Evolutionary conservation across 2,888 invertebrate genomes (phyloP).

Genomic region (Nemotelus pantherinus): DNA sequence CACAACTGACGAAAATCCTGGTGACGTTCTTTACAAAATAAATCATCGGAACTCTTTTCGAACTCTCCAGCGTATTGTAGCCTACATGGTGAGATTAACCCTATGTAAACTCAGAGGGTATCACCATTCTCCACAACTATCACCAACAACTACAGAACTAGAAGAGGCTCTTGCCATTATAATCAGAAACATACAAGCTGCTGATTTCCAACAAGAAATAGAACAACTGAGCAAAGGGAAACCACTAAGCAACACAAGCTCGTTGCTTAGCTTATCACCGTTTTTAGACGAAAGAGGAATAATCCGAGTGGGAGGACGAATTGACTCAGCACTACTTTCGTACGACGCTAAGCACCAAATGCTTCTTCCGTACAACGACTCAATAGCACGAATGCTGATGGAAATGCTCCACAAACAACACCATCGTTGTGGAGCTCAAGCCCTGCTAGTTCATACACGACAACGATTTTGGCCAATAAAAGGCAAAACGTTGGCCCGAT

Average conservation of each 20-base stretch:
- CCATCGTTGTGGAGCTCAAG: neutral
- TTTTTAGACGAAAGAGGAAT: conserved; percentile 45
- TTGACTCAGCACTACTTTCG: conserved; percentile 3
- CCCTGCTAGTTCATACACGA: neutral
- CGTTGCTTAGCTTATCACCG: conserved; percentile 4
- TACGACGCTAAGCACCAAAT: conserved; percentile 53
- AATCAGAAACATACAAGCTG: neutral
- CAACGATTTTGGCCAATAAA: neutral
- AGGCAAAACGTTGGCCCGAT: neutral
- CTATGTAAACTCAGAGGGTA: no score
- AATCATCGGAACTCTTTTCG: neutral
- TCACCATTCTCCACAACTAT: no score
- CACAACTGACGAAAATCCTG: neutral
- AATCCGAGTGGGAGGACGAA: conserved; percentile 46
- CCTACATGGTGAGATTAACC: neutral
- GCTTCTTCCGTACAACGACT: conserved; percentile 52
- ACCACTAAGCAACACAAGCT: neutral
- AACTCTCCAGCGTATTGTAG: neutral
- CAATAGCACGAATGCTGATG: conserved; percentile 43
- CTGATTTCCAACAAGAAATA: neutral
- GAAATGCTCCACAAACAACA: neutral
- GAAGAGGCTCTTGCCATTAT: neutral
- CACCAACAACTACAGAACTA: neutral
- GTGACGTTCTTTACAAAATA: neutral
- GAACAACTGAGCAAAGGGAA: neutral